Evolutionary conservation across 2,113 vertebrate species (phyloP).

Genomic region (Acanthisitta chloris): DNA sequence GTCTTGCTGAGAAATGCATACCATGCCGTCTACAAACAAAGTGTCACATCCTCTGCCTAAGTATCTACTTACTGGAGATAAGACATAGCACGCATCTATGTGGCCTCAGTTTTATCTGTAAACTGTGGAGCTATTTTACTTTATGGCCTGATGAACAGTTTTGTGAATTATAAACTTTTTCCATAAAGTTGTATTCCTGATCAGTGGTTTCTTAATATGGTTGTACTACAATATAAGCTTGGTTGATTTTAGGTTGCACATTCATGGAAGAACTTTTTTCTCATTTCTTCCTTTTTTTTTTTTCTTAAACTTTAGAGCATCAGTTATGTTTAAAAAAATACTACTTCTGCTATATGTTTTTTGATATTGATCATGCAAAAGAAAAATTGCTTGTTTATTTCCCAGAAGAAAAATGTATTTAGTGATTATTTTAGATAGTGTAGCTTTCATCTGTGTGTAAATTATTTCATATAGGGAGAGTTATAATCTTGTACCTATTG

Average conservation of each 20-base stretch:
- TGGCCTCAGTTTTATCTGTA: slow-evolving; percentile 79
- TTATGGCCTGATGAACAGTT: slow-evolving; percentile 78
- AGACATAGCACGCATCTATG: slow-evolving; percentile 72
- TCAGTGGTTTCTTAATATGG: slow-evolving; percentile 79
- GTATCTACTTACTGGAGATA: slow-evolving; percentile 65
- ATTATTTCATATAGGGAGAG: slow-evolving; percentile 85
- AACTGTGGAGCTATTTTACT: slow-evolving; percentile 81
- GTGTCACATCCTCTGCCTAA: slow-evolving; percentile 90
- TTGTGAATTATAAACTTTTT: slow-evolving; percentile 78
- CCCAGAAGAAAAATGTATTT: slow-evolving; percentile 82
- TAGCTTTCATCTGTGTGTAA: slow-evolving; percentile 88
- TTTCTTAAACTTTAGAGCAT: slow-evolving; percentile 57
- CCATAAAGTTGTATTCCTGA: slow-evolving; percentile 79
- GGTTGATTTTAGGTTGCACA: slow-evolving; percentile 78
- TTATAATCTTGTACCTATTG: slow-evolving; percentile 80
- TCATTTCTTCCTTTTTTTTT: background rate
- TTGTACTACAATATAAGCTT: slow-evolving; percentile 77
- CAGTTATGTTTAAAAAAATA: slow-evolving; percentile 70
- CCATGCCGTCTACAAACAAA: slow-evolving; percentile 99
- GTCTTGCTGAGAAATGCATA: slow-evolving; percentile 97
- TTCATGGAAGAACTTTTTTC: slow-evolving; percentile 58
- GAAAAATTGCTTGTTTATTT: slow-evolving; percentile 85
- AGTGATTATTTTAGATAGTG: slow-evolving; percentile 90
- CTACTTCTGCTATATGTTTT: slow-evolving; percentile 75
- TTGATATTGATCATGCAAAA: slow-evolving; percentile 78